A percentile compares a stretch with the other conserved stretches of the same genome.
Conservation (phyloP, 30 jellyfish, hydroid and myxozoan genomes). For the Cassiopea xamachana region DNA sequence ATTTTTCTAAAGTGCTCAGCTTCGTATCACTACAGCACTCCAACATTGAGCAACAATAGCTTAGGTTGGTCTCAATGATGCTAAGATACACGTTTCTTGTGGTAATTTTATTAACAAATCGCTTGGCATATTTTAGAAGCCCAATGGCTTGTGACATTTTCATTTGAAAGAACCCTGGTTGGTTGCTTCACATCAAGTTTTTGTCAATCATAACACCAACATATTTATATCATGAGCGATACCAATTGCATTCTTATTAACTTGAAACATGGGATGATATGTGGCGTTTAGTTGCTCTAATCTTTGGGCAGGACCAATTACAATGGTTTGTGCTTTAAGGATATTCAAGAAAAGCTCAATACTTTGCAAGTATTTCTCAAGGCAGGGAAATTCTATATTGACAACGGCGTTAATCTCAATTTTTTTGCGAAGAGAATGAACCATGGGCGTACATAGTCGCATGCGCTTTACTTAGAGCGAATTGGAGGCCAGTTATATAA, state of each 20-base stretch:
- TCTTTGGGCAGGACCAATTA: neutral
- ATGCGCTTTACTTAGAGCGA: neutral
- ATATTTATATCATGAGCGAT: conserved; percentile 1
- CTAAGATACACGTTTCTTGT: no score
- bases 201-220: conserved; percentile 4
- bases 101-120: no score
- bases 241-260: neutral
- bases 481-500: neutral
- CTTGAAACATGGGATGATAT: neutral
- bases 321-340: neutral
- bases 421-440: neutral
- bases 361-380: neutral
- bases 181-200: neutral
- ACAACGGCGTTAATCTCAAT: neutral
- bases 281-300: neutral
- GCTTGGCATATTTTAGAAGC: conserved; percentile 3
- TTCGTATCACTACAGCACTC: no score
- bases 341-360: conserved; percentile 2
- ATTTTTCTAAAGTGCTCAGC: no score
- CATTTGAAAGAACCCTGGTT: neutral
- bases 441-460: conserved; percentile 12
- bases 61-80: no score
- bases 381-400: neutral
- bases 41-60: no score
- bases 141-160: conserved; percentile 9